A percentile compares a stretch with the other conserved stretches of the same genome.
Evolutionary conservation across 2,113 vertebrate species (phyloP).

Genomic region (Labrus mixtus): DNA sequence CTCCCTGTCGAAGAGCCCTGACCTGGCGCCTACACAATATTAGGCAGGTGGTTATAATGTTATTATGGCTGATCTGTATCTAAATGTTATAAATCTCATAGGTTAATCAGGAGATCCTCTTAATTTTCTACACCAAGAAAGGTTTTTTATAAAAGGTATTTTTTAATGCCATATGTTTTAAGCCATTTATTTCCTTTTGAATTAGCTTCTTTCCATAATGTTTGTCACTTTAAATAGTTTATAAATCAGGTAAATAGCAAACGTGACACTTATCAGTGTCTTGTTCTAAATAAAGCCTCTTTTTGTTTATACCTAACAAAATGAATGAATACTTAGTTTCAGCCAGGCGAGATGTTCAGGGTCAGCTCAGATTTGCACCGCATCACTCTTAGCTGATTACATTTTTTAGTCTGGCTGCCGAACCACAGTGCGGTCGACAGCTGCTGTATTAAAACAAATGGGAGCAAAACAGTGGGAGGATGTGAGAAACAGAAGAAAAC

Average conservation of each 20-base stretch:
- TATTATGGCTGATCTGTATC: too few relatives aligned
- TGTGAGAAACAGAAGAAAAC: conserved; percentile 19
- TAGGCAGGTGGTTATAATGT: too few relatives aligned
- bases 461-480: conserved; percentile 30
- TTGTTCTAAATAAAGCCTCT: background rate
- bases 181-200: background rate
- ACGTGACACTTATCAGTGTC: background rate
- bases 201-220: background rate
- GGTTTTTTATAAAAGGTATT: background rate
- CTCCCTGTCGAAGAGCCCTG: too few relatives aligned
- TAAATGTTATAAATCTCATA: too few relatives aligned
- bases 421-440: conserved; percentile 18
- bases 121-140: background rate
- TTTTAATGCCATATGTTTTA: too few relatives aligned
- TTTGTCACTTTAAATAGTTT: background rate
- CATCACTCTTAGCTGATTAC: conserved; percentile 32
- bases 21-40: too few relatives aligned
- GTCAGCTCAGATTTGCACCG: conserved; percentile 18
- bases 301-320: background rate
- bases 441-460: conserved; percentile 34
- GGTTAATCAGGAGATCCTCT: background rate
- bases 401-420: conserved; percentile 10
- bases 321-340: background rate
- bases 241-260: background rate
- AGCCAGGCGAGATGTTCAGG: conserved; percentile 10